A percentile compares a stretch with the other conserved stretches of the same genome.
Evolutionary conservation across 2,888 invertebrate genomes (phyloP).

Genomic region (Epirrhoe tristata): DNA sequence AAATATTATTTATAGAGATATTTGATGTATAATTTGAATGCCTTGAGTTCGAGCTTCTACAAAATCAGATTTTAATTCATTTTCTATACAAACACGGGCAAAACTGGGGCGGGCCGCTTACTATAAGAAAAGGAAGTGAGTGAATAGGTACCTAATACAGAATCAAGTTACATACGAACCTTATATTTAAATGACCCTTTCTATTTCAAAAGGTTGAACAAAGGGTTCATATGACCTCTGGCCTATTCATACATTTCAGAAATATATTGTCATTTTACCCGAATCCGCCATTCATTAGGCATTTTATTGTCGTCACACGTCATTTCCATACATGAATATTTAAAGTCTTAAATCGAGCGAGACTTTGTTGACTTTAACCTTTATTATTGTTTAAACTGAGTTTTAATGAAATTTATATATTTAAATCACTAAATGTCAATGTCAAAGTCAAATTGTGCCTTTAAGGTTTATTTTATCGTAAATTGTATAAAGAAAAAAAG

Average conservation of each 20-base stretch:
- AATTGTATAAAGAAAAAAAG: no score
- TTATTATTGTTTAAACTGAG: slow-evolving; percentile 8
- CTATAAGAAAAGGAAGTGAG: no score
- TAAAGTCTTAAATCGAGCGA: slow-evolving; percentile 28
- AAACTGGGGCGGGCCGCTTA: no score
- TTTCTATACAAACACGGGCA: no score
- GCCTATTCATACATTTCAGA: slow-evolving; percentile 13
- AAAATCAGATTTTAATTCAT: no score
- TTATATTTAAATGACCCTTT: neutral
- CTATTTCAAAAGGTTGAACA: slow-evolving; percentile 1
- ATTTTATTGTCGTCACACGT: slow-evolving; percentile 35
- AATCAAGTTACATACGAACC: neutral
- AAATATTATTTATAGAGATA: neutral
- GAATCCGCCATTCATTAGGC: slow-evolving; percentile 30
- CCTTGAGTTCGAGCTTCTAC: no score
- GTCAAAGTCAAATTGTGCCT: no score
- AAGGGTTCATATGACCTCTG: slow-evolving; percentile 9
- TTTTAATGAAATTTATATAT: neutral
- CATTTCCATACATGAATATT: slow-evolving; percentile 42
- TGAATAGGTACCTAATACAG: neutral
- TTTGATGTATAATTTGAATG: no score
- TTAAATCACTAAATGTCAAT: neutral
- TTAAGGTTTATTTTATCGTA: no score
- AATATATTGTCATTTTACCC: slow-evolving; percentile 18
- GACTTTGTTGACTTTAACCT: slow-evolving; percentile 2